Percentiles rank a stretch among this genome's conserved stretches.
Evolutionary conservation across 2,888 invertebrate species (phyloP).

Genomic region (Ophonus ardosiacus): DNA sequence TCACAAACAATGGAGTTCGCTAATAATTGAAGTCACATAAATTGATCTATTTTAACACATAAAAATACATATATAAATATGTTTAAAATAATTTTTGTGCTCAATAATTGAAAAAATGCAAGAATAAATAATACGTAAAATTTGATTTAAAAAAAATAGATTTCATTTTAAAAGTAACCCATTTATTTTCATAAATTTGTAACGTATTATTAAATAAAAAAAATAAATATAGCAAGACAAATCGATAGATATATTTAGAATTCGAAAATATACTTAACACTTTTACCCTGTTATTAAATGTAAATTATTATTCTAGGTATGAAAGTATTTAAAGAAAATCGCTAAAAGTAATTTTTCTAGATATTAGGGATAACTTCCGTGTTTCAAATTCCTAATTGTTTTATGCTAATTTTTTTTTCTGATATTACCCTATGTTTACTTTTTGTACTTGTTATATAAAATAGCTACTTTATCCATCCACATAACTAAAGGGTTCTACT

Average conservation of each 20-base stretch:
- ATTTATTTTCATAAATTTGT: too few relatives aligned
- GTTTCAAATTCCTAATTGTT: background rate
- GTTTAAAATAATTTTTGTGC: too few relatives aligned
- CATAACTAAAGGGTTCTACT: background rate
- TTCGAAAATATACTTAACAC: background rate
- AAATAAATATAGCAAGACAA: background rate
- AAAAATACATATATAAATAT: too few relatives aligned
- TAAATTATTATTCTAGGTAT: constrained; percentile 21
- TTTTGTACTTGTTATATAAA: background rate
- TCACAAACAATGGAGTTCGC: too few relatives aligned
- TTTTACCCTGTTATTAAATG: constrained; percentile 24
- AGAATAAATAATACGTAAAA: too few relatives aligned
- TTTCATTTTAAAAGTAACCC: too few relatives aligned
- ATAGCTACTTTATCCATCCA: too few relatives aligned
- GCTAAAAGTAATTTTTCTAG: background rate
- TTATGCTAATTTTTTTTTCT: background rate
- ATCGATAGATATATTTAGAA: background rate
- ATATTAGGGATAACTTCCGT: background rate
- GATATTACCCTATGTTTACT: background rate
- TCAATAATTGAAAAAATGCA: too few relatives aligned
- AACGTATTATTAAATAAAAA: too few relatives aligned
- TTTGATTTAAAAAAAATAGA: too few relatives aligned
- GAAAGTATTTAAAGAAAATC: constrained; percentile 24
- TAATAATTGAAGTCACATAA: too few relatives aligned
- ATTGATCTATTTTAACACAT: too few relatives aligned